Evolutionary conservation across 2,113 vertebrate species (phyloP).

Genomic region (Arizona elegans): DNA sequence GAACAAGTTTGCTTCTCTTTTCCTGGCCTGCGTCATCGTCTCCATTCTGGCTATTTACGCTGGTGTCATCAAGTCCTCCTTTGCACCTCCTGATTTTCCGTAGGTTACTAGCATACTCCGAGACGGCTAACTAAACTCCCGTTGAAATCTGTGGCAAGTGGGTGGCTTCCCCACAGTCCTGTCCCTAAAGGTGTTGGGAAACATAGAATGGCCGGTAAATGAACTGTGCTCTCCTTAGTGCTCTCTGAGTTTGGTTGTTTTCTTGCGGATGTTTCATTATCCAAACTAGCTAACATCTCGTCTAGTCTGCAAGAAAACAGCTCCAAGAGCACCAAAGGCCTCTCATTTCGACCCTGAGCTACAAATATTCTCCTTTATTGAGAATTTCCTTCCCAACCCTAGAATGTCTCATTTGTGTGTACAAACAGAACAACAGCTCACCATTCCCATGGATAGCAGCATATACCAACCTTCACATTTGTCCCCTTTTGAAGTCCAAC

Average conservation of each 20-base stretch:
- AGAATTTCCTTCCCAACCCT: background rate
- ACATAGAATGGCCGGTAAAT: background rate
- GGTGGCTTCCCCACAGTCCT: background rate
- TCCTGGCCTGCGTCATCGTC: constrained; percentile 86
- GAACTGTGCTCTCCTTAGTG: background rate
- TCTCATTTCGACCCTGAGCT: background rate
- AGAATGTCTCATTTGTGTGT: background rate
- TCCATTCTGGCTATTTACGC: constrained; percentile 88
- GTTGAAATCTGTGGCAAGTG: background rate
- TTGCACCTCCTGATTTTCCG: constrained; percentile 79
- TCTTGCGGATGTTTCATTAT: background rate
- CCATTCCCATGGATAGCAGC: background rate
- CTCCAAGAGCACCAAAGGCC: background rate
- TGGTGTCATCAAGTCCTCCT: constrained; percentile 85
- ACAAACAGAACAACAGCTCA: background rate
- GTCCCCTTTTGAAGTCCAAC: background rate
- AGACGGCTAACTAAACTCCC: too few relatives aligned
- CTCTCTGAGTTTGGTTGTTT: background rate
- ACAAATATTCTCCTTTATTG: background rate
- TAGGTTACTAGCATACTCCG: constrained; percentile 59
- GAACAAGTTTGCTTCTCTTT: constrained; percentile 89
- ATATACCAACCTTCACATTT: background rate
- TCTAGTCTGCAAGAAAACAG: background rate
- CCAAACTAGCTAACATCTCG: background rate
- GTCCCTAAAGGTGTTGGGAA: background rate